Base-by-base conservation (phyloP, 2,888 invertebrate species). In the Gari tellinella region DNA sequence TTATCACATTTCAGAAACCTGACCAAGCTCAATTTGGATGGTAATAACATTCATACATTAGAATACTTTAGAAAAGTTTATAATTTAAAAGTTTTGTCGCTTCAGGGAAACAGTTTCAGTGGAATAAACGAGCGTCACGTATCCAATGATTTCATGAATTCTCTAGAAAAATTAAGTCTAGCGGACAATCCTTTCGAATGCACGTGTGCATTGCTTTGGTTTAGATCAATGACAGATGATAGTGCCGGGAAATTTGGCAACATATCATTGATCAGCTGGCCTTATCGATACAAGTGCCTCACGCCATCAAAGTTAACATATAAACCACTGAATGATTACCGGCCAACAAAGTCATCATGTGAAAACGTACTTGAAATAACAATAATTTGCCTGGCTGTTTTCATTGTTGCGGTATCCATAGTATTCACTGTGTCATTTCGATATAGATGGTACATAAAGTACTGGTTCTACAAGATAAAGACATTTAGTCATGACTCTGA, bases 101-200 rank as follows among this genome's bases (percentile, higher is more conserved):
- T 41, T 0, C 40, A 51, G 5, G 45, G 51, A 15, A 49, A 57
- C 17, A 19, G 21, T 25, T 51, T 66, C 25, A 57, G 52, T n/a
- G 40, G n/a, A 8, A 58, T 66, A 12, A 45, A 57, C 26, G n/a
- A 37, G 7, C 21, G 7, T 1, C 21, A 57, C 4, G 57, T 66
- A 45, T 51, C 62, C 5, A 2, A 8, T 2, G 51, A 56, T 17
- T 40, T 57, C n/a, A 15, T 23, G 17, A 41, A 52, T 12, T 46
- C 51, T 3, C 40, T 69, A 14, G 26, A 49, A 25, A 40, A 17
- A 5, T 7, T 69, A 14, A 43, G 48, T 38, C n/a, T 69, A 8
- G 43, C 56, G 4, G 56, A 61, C 15, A 81, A 81, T 41, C 64
- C 72, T 8, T 72, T 72, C 15, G 55, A 52, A 7, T 81, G 78